Conservation (phyloP, 2,113 vertebrate species). For the Charina bottae region DNA sequence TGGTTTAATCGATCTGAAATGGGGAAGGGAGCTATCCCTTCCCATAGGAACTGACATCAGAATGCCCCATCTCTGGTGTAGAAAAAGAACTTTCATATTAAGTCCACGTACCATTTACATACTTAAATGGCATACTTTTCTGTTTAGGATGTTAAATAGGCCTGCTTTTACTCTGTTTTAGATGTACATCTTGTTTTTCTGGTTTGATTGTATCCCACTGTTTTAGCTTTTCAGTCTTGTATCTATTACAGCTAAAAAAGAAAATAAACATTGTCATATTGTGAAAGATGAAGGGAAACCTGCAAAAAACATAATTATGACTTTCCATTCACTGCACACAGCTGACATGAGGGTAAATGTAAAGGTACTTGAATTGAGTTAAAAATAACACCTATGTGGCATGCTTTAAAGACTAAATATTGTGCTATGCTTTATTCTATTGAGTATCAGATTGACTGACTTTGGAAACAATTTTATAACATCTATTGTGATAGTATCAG, state of each 20-base stretch:
- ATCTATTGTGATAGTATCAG: background rate
- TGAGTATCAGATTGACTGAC: background rate
- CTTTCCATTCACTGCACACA: background rate
- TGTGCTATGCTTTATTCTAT: background rate
- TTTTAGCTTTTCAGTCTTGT: constrained; percentile 11
- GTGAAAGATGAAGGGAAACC: background rate
- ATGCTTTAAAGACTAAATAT: background rate
- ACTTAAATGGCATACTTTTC: background rate
- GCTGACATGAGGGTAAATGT: background rate
- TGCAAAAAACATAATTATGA: background rate
- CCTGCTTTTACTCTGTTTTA: background rate
- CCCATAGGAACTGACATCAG: background rate
- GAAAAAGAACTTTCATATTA: background rate
- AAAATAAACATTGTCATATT: background rate
- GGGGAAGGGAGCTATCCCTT: background rate
- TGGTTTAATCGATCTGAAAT: background rate
- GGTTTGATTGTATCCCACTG: background rate
- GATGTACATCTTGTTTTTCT: background rate
- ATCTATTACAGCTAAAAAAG: background rate
- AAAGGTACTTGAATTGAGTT: background rate
- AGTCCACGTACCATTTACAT: background rate
- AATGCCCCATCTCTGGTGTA: background rate
- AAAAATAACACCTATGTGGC: background rate
- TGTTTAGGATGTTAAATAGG: background rate
- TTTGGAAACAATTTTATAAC: background rate